Evolutionary conservation across 1,140 invertebrate genomes (phyloP).

Genomic region (Platorchestia sp.): DNA sequence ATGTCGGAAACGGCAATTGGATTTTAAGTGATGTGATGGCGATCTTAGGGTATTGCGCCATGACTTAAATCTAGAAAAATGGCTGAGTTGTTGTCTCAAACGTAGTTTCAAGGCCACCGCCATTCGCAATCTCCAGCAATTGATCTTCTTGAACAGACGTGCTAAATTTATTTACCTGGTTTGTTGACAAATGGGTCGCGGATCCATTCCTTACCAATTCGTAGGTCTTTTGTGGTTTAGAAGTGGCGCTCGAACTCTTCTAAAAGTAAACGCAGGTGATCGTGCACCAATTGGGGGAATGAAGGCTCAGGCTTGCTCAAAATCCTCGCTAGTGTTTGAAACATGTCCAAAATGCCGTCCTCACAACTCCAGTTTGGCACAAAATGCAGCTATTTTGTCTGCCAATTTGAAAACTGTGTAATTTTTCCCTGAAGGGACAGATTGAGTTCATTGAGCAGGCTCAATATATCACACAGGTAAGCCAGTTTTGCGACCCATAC

Average conservation of each 20-base stretch:
- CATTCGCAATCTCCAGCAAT: constrained; percentile 54
- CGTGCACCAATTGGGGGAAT: constrained; percentile 52
- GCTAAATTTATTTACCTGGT: constrained; percentile 11
- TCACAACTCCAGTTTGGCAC: constrained; percentile 37
- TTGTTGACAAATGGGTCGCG: constrained; percentile 3
- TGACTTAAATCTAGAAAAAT: constrained; percentile 49
- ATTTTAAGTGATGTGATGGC: constrained; percentile 59
- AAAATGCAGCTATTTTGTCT: constrained; percentile 28
- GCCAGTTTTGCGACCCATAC: constrained; percentile 44
- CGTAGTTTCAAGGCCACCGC: constrained; percentile 59
- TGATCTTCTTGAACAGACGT: constrained; percentile 19
- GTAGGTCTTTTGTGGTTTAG: background rate
- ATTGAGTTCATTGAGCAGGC: constrained; percentile 6
- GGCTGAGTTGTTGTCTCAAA: constrained; percentile 60
- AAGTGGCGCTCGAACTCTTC: constrained; percentile 31
- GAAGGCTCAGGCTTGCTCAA: constrained; percentile 41
- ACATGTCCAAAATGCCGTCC: constrained; percentile 53
- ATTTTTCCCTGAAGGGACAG: constrained; percentile 34
- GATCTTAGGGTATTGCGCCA: constrained; percentile 60
- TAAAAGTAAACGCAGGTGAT: background rate
- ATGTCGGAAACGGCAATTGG: constrained; percentile 62
- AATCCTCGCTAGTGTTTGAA: constrained; percentile 18
- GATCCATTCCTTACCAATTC: background rate
- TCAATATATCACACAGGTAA: background rate
- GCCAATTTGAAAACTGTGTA: constrained; percentile 16